These are phyloP conservation scores for Chunga burmeisteri DNA, from an alignment of 2,113 vertebrate genomes.

Conservation along the genomic window DNA sequence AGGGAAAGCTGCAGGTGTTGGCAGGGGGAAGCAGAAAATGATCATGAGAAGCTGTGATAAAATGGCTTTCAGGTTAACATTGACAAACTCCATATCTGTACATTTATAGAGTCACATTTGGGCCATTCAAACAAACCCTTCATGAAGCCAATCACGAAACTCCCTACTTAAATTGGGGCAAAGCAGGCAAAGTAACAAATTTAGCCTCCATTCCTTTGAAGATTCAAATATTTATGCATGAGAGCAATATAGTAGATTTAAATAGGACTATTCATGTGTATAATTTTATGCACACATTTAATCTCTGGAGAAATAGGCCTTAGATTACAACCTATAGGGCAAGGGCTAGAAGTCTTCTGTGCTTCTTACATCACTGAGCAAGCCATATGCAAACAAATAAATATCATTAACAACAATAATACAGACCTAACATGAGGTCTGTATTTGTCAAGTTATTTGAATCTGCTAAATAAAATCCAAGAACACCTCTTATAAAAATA, in stretches of 20 bases:
- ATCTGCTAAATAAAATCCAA: constrained; percentile 19
- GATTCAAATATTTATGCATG: constrained; percentile 41
- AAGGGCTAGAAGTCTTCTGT: background rate
- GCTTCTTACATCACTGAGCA: constrained; percentile 20
- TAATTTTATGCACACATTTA: constrained; percentile 30
- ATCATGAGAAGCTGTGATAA: background rate
- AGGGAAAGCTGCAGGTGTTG: background rate
- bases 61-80: background rate
- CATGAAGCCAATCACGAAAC: background rate
- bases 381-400: constrained; percentile 24
- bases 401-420: background rate
- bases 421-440: background rate
- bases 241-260: constrained; percentile 4
- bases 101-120: background rate
- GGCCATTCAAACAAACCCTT: background rate
- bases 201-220: constrained; percentile 1
- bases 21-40: background rate
- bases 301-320: constrained; percentile 2
- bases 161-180: background rate
- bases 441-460: constrained; percentile 2
- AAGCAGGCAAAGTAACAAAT: constrained; percentile 21
- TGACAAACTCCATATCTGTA: background rate
- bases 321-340: background rate
- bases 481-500: background rate
- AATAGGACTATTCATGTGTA: constrained; percentile 26